Conservation (phyloP, 1,140 invertebrate genomes). For the Nylanderia fulva region DNA sequence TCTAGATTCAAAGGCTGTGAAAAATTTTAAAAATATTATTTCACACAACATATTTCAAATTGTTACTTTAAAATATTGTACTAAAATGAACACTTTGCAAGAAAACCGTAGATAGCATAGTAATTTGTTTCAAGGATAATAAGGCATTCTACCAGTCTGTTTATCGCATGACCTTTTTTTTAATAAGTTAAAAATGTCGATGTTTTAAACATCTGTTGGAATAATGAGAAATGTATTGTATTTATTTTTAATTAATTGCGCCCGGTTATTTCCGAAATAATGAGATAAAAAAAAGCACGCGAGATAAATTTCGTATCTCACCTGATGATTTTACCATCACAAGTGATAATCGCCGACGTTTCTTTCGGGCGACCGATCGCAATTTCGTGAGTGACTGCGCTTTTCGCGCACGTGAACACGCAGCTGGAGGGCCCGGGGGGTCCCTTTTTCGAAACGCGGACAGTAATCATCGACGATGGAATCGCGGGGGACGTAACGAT, state of each 20-base stretch:
- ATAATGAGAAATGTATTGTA: neutral
- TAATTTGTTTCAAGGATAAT: conserved; percentile 41
- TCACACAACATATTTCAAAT: neutral
- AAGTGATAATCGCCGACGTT: conserved; percentile 16
- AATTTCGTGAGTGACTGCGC: conserved; percentile 61
- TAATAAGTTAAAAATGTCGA: conserved; percentile 3
- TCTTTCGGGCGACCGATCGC: conserved; percentile 5
- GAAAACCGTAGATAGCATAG: conserved; percentile 4
- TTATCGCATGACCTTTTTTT: conserved; percentile 46
- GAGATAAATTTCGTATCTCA: neutral
- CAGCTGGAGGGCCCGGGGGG: conserved; percentile 68
- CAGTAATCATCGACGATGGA: conserved; percentile 71
- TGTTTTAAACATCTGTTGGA: neutral
- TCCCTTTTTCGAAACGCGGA: conserved; percentile 59
- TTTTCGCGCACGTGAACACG: conserved; percentile 63
- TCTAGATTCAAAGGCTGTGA: neutral
- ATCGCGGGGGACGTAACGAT: conserved; percentile 76
- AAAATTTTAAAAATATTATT: neutral
- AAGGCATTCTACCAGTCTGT: conserved; percentile 30
- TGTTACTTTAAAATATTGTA: neutral
- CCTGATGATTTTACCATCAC: conserved; percentile 12
- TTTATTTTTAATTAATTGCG: conserved; percentile 1
- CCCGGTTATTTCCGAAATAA: neutral
- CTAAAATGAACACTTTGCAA: neutral
- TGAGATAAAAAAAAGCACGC: neutral